Conservation (phyloP, 2,797 vertebrate genomes). For the Sphenodon punctatus region DNA sequence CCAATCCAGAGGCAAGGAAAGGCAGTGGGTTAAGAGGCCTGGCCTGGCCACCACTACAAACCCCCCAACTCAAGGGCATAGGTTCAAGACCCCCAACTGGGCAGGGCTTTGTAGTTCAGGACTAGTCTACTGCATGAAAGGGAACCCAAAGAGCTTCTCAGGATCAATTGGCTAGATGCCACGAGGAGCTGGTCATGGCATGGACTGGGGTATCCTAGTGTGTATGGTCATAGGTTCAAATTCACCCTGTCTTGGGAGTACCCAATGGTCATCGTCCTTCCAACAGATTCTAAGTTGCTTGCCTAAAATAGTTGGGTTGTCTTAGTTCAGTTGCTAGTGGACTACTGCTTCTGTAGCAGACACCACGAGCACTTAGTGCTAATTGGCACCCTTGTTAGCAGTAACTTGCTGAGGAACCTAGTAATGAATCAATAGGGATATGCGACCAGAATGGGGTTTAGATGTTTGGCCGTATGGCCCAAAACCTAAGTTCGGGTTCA, state of each 20-base stretch:
- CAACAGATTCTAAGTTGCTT: neutral
- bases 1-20: no score
- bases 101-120: no score
- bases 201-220: accelerated
- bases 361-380: neutral
- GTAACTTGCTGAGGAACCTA: slow-evolving; percentile 2
- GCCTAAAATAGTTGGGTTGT: neutral
- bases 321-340: neutral
- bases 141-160: no score
- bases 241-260: neutral
- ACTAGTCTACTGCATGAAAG: no score
- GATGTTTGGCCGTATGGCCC: no score
- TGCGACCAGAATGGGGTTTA: no score
- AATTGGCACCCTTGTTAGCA: neutral
- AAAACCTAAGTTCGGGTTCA: no score
- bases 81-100: no score
- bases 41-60: no score
- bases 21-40: no score
- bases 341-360: neutral
- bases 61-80: no score
- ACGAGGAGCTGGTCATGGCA: neutral
- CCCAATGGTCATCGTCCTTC: neutral
- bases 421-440: neutral
- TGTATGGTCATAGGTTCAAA: neutral
- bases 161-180: neutral